These are phyloP conservation scores for Limnothrissa miodon DNA, from an alignment of 2,113 vertebrate species.

Conservation along the genomic window DNA sequence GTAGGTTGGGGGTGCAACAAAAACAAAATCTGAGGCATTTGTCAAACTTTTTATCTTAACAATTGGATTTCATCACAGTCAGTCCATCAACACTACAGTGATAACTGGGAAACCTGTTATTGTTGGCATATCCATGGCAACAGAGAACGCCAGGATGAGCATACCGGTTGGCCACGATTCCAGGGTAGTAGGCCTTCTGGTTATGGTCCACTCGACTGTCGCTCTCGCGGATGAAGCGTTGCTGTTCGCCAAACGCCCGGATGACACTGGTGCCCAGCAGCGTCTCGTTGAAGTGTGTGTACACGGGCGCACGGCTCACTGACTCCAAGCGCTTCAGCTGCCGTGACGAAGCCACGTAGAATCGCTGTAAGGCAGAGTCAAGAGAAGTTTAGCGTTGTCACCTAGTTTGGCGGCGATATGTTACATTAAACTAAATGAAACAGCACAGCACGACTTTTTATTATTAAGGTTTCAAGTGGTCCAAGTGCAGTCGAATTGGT, in stretches of 20 bases:
- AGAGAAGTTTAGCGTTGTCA: not conserved
- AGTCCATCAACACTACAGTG: too few relatives aligned
- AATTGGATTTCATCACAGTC: too few relatives aligned
- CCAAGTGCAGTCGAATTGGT: not conserved
- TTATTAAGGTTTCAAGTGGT: not conserved
- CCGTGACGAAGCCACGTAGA: slow-evolving; percentile 91
- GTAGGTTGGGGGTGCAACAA: too few relatives aligned
- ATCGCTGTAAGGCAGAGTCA: slow-evolving; percentile 72
- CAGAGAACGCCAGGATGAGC: not conserved
- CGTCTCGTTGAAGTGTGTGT: slow-evolving; percentile 93
- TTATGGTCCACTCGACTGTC: slow-evolving; percentile 90
- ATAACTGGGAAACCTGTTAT: not conserved
- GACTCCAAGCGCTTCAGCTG: slow-evolving; percentile 95
- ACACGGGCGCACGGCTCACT: slow-evolving; percentile 90
- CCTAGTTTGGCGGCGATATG: too few relatives aligned
- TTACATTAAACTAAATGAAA: too few relatives aligned
- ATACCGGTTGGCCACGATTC: slow-evolving; percentile 96
- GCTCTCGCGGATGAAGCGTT: slow-evolving; percentile 84
- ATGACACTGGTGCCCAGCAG: slow-evolving; percentile 91
- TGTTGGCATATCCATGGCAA: not conserved
- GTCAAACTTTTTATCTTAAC: too few relatives aligned
- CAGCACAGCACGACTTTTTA: too few relatives aligned
- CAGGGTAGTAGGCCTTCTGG: slow-evolving; percentile 92
- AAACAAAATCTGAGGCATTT: too few relatives aligned
- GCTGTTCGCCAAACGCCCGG: slow-evolving; percentile 86